phyloP scores from a whole-genome alignment of 1,140 invertebrate genomes.

The Bombus affinis region DNA sequence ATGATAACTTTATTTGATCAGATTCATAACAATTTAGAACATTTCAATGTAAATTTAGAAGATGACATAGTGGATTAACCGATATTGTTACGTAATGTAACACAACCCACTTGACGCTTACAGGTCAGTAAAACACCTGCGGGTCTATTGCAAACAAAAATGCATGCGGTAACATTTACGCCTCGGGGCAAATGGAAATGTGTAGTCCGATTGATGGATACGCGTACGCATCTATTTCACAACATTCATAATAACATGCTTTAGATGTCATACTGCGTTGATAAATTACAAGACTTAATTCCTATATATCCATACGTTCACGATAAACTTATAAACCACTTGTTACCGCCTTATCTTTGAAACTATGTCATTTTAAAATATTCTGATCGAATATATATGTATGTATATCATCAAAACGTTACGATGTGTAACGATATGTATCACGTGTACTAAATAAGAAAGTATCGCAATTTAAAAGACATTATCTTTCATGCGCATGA shows the following conservation, averaged over 20 bases:
- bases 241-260: slow-evolving; percentile 8
- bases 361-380: neutral
- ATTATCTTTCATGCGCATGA: neutral
- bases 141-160: slow-evolving; percentile 42
- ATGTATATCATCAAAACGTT: too few species aligned
- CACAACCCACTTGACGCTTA: slow-evolving; percentile 38
- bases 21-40: neutral
- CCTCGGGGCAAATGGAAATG: slow-evolving; percentile 44
- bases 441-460: neutral
- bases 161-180: slow-evolving; percentile 34
- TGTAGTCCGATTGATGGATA: neutral
- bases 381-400: neutral
- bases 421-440: neutral
- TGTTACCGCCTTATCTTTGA: neutral
- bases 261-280: neutral
- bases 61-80: slow-evolving; percentile 25
- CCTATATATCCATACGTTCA: neutral
- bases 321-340: too few species aligned
- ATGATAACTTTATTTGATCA: neutral
- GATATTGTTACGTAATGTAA: slow-evolving; percentile 10
- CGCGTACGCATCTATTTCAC: neutral
- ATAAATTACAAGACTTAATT: slow-evolving; percentile 12
- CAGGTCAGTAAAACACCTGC: slow-evolving; percentile 42
- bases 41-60: slow-evolving; percentile 20
- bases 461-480: neutral